Conservation (phyloP, 2,888 invertebrate genomes). For the Orthonychiurus folsomi region DNA sequence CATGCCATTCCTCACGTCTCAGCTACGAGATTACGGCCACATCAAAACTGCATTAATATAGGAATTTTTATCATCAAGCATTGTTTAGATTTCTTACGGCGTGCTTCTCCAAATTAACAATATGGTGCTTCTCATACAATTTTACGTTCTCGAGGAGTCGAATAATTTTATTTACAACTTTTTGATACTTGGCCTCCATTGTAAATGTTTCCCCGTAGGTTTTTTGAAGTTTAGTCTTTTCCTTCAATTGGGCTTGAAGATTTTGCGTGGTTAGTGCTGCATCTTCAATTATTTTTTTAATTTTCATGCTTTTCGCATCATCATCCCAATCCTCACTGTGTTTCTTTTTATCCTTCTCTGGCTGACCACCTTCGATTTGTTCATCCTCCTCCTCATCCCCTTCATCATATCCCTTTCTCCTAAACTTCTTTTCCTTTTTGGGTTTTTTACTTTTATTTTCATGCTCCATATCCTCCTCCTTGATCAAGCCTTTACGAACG, state of each 20-base stretch:
- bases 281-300: background rate
- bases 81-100: constrained; percentile 7
- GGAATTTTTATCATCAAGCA: background rate
- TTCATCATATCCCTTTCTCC: background rate
- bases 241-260: too few relatives aligned
- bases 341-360: background rate
- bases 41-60: background rate
- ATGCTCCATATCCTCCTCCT: constrained; percentile 3
- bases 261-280: background rate
- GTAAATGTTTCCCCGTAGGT: constrained; percentile 5
- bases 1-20: constrained; percentile 15
- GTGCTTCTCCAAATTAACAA: background rate
- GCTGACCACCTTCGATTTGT: background rate
- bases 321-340: background rate
- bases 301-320: background rate
- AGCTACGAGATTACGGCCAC: constrained; percentile 6
- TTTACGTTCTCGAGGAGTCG: background rate
- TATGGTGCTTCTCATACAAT: background rate
- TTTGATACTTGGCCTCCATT: constrained; percentile 12
- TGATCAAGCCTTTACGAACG: constrained; percentile 22
- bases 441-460: constrained; percentile 9
- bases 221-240: background rate
- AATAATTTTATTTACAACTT: constrained; percentile 6
- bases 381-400: constrained; percentile 2
- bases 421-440: constrained; percentile 9